Evolutionary conservation across 2,113 vertebrate genomes (phyloP).

Genomic region (Ictalurus furcatus): DNA sequence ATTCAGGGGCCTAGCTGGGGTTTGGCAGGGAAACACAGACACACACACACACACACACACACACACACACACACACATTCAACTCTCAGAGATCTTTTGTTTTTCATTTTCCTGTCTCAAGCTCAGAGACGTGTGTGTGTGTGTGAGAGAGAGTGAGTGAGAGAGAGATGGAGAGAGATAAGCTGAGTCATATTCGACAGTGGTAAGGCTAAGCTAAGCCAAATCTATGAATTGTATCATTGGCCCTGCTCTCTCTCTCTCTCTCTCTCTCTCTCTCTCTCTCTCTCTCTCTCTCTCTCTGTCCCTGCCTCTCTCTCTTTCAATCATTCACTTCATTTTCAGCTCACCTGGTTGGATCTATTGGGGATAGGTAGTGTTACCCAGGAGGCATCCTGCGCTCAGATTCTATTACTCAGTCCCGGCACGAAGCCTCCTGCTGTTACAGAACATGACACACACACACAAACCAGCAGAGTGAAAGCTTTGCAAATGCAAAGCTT

Average conservation of each 20-base stretch:
- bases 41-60: conserved; percentile 34
- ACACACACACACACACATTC: conserved; percentile 13
- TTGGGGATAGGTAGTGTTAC: conserved; percentile 35
- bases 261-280: not conserved
- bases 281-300: conserved; percentile 2
- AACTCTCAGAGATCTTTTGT: not conserved
- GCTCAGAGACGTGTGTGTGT: not conserved
- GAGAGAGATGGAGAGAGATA: not conserved
- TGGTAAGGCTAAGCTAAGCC: not conserved
- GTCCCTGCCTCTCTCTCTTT: not conserved
- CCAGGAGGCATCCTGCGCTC: conserved; percentile 29
- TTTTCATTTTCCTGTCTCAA: conserved; percentile 24
- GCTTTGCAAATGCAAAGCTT: not conserved
- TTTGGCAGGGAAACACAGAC: conserved; percentile 1
- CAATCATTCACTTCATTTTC: conserved; percentile 38
- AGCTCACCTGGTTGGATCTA: conserved; percentile 19
- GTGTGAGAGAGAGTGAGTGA: not conserved
- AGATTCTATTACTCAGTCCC: conserved; percentile 34
- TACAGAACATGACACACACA: conserved; percentile 1
- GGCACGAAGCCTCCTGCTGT: conserved; percentile 20
- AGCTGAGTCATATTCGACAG: not conserved
- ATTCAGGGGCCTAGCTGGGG: conserved; percentile 7
- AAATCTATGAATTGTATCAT: not conserved
- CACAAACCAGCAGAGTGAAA: not conserved
- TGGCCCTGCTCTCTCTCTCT: not conserved